Evolutionary conservation across 1,140 invertebrate species (phyloP).

Genomic region (Cherax quadricarinatus): DNA sequence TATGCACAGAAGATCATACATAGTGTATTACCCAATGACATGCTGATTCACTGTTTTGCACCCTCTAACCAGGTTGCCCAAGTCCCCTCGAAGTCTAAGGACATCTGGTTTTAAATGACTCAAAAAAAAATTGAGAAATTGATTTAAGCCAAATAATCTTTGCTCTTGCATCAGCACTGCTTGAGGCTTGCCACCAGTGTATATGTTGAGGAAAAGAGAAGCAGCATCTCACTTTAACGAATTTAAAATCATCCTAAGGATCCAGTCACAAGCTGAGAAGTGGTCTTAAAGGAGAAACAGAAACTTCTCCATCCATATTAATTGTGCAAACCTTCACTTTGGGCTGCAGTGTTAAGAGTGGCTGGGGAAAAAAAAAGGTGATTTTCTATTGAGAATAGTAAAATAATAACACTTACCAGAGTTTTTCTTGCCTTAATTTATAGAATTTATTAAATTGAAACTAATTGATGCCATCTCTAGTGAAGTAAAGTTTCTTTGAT

Average conservation of each 20-base stretch:
- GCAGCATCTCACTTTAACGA: conserved; percentile 28
- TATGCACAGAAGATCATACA: conserved; percentile 17
- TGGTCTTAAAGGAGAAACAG: conserved; percentile 9
- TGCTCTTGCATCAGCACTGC: conserved; percentile 44
- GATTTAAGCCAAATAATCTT: conserved; percentile 28
- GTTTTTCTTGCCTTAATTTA: conserved; percentile 24
- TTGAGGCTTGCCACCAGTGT: conserved; percentile 58
- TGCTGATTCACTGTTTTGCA: conserved; percentile 37
- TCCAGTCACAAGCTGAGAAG: conserved; percentile 38
- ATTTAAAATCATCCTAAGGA: conserved; percentile 20
- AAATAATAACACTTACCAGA: conserved; percentile 52
- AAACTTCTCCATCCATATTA: conserved; percentile 12
- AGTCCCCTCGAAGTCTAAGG: conserved; percentile 13
- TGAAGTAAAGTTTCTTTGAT: too few relatives aligned
- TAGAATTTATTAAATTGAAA: too few relatives aligned
- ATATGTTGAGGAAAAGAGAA: conserved; percentile 33
- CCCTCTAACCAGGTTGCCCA: conserved; percentile 39
- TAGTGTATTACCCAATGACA: conserved; percentile 27
- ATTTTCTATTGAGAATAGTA: conserved; percentile 64
- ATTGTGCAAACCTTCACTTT: conserved; percentile 43
- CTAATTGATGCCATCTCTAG: too few relatives aligned
- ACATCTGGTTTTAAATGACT: conserved; percentile 30
- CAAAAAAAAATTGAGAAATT: background rate
- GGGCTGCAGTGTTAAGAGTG: conserved; percentile 13
- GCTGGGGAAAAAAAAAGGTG: conserved; percentile 51